These are phyloP conservation scores for Falco cherrug DNA, from an alignment of 2,797 vertebrate genomes.

Conservation along the genomic window DNA sequence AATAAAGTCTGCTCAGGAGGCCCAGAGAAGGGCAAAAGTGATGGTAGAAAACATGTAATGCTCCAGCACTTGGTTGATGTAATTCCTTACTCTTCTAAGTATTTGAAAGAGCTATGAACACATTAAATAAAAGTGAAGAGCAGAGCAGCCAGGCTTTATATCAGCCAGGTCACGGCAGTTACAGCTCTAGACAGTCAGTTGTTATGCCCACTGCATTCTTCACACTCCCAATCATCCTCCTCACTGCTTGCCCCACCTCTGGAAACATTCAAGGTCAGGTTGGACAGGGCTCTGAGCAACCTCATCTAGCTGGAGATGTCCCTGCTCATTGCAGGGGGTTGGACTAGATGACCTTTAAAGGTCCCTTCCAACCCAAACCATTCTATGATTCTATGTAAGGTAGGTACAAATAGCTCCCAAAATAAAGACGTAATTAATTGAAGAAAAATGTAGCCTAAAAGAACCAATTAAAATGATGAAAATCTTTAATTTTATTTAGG, in stretches of 20 bases:
- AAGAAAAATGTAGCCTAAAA: constrained; percentile 75
- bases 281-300: neutral
- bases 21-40: neutral
- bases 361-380: neutral
- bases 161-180: neutral
- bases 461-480: constrained; percentile 87
- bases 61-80: neutral
- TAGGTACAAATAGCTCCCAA: constrained; percentile 41
- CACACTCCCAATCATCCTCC: neutral
- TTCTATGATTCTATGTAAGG: neutral
- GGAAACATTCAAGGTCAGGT: neutral
- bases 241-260: neutral
- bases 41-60: neutral
- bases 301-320: neutral
- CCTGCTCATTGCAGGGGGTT: neutral
- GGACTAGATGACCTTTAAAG: neutral
- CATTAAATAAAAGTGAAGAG: neutral
- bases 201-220: neutral
- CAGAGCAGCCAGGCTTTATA: neutral
- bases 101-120: constrained; percentile 5
- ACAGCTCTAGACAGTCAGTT: neutral
- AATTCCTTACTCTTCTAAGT: neutral
- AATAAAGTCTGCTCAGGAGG: neutral
- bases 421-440: constrained; percentile 60
- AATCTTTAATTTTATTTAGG: constrained; percentile 91